Percentiles rank a stretch among this genome's conserved stretches.
phyloP scores from a whole-genome alignment of 53 echinoderm and acorn worm genomes.

The Mesocentrotus franciscanus region DNA sequence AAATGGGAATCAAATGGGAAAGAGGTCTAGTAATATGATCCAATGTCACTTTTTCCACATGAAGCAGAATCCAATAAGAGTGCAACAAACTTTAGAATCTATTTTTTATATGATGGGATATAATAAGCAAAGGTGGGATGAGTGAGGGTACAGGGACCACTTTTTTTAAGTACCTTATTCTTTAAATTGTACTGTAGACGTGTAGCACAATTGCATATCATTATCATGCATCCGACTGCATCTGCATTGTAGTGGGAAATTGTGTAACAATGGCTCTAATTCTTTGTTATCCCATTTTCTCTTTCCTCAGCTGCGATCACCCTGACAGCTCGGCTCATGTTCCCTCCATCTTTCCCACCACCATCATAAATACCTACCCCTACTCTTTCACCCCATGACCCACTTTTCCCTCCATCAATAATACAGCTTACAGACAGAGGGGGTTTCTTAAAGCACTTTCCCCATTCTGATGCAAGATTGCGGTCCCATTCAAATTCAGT shows the following conservation, averaged over 20 bases:
- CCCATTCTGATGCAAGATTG: neutral
- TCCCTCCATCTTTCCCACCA: neutral
- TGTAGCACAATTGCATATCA: too few species aligned
- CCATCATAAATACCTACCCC: neutral
- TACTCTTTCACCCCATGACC: conserved; percentile 6
- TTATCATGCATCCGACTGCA: too few species aligned
- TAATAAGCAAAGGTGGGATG: too few species aligned
- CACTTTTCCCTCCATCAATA: conserved; percentile 12
- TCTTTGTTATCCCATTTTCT: neutral
- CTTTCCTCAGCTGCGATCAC: neutral
- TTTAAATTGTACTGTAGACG: too few species aligned
- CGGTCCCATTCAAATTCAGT: neutral
- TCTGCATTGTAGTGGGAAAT: neutral
- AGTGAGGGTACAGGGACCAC: too few species aligned
- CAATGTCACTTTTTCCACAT: too few species aligned
- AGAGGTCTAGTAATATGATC: too few species aligned
- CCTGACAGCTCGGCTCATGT: conserved; percentile 16
- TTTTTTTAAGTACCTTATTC: too few species aligned
- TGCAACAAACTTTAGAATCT: too few species aligned
- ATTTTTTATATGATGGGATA: too few species aligned
- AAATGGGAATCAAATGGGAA: too few species aligned
- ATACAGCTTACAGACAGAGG: neutral
- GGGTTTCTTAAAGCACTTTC: neutral
- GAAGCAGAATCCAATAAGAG: too few species aligned
- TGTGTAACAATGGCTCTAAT: neutral